A percentile compares a stretch with the other conserved stretches of the same genome.
Conservation (phyloP, 1,140 invertebrate species). For the Stegodyphus mimosarum region DNA sequence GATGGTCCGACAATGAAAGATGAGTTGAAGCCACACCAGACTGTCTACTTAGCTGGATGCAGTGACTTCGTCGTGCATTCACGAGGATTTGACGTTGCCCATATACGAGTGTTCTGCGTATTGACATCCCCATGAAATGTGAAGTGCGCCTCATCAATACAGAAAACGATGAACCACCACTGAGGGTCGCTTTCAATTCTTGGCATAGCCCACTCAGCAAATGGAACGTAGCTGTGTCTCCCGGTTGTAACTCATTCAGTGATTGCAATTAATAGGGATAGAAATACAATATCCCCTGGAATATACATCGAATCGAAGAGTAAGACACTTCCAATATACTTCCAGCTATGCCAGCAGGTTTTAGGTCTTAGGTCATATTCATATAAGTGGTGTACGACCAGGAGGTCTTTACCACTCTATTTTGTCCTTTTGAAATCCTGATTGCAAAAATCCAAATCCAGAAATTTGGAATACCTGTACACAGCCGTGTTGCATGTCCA, state of each 20-base stretch:
- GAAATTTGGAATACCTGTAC: too few relatives aligned
- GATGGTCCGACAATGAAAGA: too few relatives aligned
- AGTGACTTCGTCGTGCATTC: not conserved
- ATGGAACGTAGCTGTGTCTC: not conserved
- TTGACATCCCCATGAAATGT: not conserved
- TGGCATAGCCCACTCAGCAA: not conserved
- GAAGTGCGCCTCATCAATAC: not conserved
- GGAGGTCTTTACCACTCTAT: too few relatives aligned
- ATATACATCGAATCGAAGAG: not conserved
- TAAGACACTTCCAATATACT: too few relatives aligned
- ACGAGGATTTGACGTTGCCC: not conserved
- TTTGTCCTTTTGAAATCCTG: too few relatives aligned
- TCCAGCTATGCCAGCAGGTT: not conserved
- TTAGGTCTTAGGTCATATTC: too few relatives aligned
- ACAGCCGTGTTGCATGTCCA: too few relatives aligned
- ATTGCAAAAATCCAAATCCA: too few relatives aligned
- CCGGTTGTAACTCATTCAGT: not conserved
- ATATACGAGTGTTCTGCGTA: not conserved
- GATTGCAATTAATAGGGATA: not conserved
- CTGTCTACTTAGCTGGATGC: too few relatives aligned
- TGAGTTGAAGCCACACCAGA: too few relatives aligned
- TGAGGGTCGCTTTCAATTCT: not conserved
- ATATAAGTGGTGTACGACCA: too few relatives aligned
- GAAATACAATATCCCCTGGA: not conserved
- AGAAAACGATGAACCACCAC: not conserved